These are phyloP conservation scores for Drosophila miranda DNA, from an alignment of 1,140 invertebrate species.

Conservation along the genomic window DNA sequence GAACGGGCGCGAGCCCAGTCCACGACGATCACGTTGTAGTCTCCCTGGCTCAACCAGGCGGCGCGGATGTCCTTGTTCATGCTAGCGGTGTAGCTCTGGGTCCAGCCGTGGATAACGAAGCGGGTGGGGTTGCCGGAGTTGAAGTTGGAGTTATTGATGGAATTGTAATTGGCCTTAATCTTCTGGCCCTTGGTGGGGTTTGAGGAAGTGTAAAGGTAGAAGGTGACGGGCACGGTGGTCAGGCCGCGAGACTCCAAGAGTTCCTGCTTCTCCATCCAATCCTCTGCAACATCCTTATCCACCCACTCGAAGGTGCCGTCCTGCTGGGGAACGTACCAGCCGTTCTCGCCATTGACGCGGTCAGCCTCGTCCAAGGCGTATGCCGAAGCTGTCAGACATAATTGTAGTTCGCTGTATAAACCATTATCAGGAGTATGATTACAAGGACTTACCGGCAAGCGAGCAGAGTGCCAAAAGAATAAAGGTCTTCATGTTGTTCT, in stretches of 20 bases:
- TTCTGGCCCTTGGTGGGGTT: slow-evolving; percentile 60
- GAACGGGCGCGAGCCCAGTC: slow-evolving; percentile 85
- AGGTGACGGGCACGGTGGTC: slow-evolving; percentile 56
- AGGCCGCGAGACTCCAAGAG: slow-evolving; percentile 43
- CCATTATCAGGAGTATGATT: not conserved
- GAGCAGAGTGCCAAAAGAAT: slow-evolving; percentile 46
- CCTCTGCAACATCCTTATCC: slow-evolving; percentile 64
- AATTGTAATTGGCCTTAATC: slow-evolving; percentile 55
- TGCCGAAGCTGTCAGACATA: slow-evolving; percentile 40
- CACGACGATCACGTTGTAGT: slow-evolving; percentile 84
- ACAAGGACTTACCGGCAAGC: slow-evolving; percentile 50
- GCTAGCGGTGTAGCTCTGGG: slow-evolving; percentile 55
- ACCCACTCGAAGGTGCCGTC: slow-evolving; percentile 71
- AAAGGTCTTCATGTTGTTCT: slow-evolving; percentile 53
- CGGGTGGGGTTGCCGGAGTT: slow-evolving; percentile 63
- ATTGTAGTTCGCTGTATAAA: not conserved
- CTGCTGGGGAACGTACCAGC: slow-evolving; percentile 70
- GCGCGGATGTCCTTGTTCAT: slow-evolving; percentile 63
- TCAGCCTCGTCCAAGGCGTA: slow-evolving; percentile 56
- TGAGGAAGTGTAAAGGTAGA: slow-evolving; percentile 65
- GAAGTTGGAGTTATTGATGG: slow-evolving; percentile 60
- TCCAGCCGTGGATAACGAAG: slow-evolving; percentile 78
- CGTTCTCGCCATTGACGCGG: slow-evolving; percentile 71
- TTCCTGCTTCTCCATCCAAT: slow-evolving; percentile 43
- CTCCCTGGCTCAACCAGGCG: slow-evolving; percentile 84